phyloP scores from a whole-genome alignment of 2,888 invertebrate genomes.

The Meiosimyza platycephala region DNA sequence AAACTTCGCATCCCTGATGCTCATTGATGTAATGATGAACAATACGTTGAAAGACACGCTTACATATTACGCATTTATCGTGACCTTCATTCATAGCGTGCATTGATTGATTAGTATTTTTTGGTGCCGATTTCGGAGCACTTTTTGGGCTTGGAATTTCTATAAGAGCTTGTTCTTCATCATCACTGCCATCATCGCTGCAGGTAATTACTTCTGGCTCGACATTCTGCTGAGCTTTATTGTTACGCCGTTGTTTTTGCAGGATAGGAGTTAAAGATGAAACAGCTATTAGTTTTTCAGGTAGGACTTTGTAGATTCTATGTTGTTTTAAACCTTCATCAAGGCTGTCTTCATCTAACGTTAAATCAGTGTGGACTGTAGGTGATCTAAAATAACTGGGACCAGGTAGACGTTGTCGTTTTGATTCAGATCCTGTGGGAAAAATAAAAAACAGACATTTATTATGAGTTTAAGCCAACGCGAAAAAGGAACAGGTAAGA shows the following conservation, averaged over 20 bases:
- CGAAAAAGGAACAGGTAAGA: too few species aligned
- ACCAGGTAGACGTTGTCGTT: too few species aligned
- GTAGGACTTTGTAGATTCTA: constrained; percentile 47
- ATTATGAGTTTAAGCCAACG: too few species aligned
- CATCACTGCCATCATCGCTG: constrained; percentile 38
- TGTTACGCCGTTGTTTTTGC: not conserved
- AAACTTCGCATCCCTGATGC: constrained; percentile 55
- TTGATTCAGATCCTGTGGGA: too few species aligned
- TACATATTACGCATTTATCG: constrained; percentile 50
- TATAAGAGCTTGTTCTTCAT: constrained; percentile 6
- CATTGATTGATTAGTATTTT: constrained; percentile 47
- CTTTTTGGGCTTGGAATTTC: not conserved
- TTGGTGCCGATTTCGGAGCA: constrained; percentile 41
- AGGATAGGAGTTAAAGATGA: not conserved
- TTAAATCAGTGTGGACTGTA: too few species aligned
- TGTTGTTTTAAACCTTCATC: constrained; percentile 49
- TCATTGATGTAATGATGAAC: constrained; percentile 55
- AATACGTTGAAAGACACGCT: constrained; percentile 46
- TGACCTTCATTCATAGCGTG: constrained; percentile 40
- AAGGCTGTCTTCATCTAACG: constrained; percentile 33
- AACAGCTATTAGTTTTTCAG: constrained; percentile 29
- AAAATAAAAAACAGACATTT: too few species aligned
- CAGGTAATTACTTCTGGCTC: constrained; percentile 42
- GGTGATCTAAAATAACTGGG: too few species aligned
- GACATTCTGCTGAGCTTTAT: not conserved